Base-by-base conservation (phyloP, 2,888 invertebrate species). In the Andrena marginata region DNA sequence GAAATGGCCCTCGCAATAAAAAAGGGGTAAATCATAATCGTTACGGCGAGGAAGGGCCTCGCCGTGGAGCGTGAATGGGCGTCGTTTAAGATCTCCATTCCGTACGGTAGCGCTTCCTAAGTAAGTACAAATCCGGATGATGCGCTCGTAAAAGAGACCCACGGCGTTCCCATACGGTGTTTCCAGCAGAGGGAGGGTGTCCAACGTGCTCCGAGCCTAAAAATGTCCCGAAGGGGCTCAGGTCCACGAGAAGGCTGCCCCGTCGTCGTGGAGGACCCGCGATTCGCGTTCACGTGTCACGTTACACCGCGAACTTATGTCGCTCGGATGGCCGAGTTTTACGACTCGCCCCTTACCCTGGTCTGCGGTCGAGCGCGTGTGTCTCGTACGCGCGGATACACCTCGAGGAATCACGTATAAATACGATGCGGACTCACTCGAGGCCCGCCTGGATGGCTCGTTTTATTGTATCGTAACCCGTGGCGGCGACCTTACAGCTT, bases 111-210 rank as follows among this genome's bases (percentile, higher is more conserved):
- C 90, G 90, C 90, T 91, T 92, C 90, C 88, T 92, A 91, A 91
- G 92, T 92, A 92, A 92, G 90, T 93, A 93, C 93, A 94, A 94
- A 93, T 92, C 93, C 92, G 92, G 76, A 89, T 92, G 93, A 94
- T 92, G 91, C 87, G 90, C 88, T 93, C 92, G 91, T 93, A 93
- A 94, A 94, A 92, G 90, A 76, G 85, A 82, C 60, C 86, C 77
- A 77, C 77, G 84, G 85, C 79, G 85, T 77, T 77, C 60, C 51
- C 65, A 60, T 71, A 54, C 68, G 63, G 51, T 48, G 60, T 71
- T 64, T 62, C 20, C 5, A 56, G 63, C 70, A 51, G 54, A 33
- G 63, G 67, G 42, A 65, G 68, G 78, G 54, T 74, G 75, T 69
- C 51, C 75, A 54, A 26, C 26, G 31, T 35, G 63, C 64, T 54